These are phyloP conservation scores for Elegia similella DNA, from an alignment of 2,888 invertebrate species.

Conservation along the genomic window DNA sequence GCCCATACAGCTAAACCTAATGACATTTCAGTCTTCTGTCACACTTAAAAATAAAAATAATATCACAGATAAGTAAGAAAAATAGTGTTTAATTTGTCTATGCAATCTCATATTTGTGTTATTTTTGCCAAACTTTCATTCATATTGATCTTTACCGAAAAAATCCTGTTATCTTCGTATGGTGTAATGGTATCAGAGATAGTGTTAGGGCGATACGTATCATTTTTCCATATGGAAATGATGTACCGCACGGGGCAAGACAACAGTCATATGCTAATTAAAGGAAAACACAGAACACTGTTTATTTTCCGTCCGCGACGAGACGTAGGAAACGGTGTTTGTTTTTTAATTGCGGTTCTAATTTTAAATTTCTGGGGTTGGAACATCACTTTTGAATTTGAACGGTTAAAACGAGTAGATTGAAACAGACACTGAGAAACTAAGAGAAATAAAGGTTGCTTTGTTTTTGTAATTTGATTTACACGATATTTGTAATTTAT, in stretches of 20 bases:
- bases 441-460: too few species aligned
- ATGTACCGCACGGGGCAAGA: slow-evolving; percentile 72
- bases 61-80: too few species aligned
- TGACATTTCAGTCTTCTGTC: too few species aligned
- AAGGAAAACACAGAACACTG: slow-evolving; percentile 73
- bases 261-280: slow-evolving; percentile 80
- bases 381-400: not conserved
- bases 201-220: slow-evolving; percentile 58
- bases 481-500: too few species aligned
- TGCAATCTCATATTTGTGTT: too few species aligned
- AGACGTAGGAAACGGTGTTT: slow-evolving; percentile 44
- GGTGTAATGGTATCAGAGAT: slow-evolving; percentile 21
- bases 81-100: too few species aligned
- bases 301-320: slow-evolving; percentile 67
- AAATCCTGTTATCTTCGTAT: not conserved
- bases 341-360: slow-evolving; percentile 35
- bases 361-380: slow-evolving; percentile 6
- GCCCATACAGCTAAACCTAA: too few species aligned
- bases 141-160: too few species aligned
- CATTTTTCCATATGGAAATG: slow-evolving; percentile 82
- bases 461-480: too few species aligned
- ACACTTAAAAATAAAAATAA: too few species aligned
- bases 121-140: too few species aligned
- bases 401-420: not conserved
- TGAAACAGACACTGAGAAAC: too few species aligned